Evolutionary conservation across 1,140 invertebrate genomes (phyloP).

Genomic region (Apis cerana): DNA sequence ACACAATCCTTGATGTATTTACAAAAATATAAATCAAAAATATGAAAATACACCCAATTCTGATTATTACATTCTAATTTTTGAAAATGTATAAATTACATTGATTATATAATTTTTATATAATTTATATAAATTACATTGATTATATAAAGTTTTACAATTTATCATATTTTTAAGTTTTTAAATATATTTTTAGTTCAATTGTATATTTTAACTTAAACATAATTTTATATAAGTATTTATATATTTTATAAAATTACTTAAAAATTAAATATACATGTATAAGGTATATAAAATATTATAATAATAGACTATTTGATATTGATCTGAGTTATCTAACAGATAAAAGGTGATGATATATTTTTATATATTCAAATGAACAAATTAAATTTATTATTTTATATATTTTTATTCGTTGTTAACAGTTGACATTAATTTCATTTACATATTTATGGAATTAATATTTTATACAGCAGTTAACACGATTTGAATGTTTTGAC

Average conservation of each 20-base stretch:
- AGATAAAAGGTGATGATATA: too few species aligned
- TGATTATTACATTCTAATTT: background rate
- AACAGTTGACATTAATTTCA: conserved; percentile 44
- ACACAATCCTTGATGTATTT: conserved; percentile 55
- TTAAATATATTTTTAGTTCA: too few species aligned
- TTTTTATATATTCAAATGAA: background rate
- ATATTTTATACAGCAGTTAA: conserved; percentile 39
- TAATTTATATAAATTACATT: background rate
- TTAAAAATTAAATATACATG: too few species aligned
- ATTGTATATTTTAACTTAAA: too few species aligned
- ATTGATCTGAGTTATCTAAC: too few species aligned
- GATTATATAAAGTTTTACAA: too few species aligned
- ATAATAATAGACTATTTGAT: too few species aligned
- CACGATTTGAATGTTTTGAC: conserved; percentile 1
- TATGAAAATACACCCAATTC: background rate
- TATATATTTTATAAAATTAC: too few species aligned
- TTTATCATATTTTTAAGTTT: too few species aligned
- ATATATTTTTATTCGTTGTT: conserved; percentile 50
- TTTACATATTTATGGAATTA: conserved; percentile 36
- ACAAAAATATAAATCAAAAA: conserved; percentile 1
- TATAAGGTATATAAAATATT: too few species aligned
- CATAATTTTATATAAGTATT: too few species aligned
- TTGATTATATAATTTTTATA: background rate
- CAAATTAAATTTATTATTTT: conserved; percentile 23
- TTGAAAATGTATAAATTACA: background rate